Evolutionary conservation across 2,888 invertebrate species (phyloP).

Genomic region (Pseudococcus jackbeardsleyi): DNA sequence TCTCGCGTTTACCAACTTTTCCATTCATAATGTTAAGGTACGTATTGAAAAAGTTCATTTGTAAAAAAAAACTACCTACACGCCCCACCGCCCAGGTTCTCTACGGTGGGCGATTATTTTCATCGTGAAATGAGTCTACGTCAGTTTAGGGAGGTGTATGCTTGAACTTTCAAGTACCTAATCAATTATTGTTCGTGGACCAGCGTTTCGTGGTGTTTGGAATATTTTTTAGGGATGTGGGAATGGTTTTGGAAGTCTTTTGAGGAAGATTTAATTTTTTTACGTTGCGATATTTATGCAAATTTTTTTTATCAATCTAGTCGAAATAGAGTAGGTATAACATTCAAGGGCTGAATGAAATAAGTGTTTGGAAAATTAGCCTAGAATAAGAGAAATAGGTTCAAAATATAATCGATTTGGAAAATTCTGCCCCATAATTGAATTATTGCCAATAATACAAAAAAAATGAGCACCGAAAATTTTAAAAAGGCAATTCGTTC

Average conservation of each 20-base stretch:
- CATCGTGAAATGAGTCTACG: not conserved
- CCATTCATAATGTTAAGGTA: conserved; percentile 45
- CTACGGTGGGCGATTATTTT: not conserved
- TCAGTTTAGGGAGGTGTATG: not conserved
- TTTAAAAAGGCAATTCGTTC: not conserved
- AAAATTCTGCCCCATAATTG: too few relatives aligned
- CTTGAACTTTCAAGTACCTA: not conserved
- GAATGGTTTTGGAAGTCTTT: not conserved
- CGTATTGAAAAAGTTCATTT: conserved; percentile 34
- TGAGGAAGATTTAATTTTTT: not conserved
- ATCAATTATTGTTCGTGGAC: not conserved
- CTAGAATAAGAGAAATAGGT: too few relatives aligned
- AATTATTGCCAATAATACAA: too few relatives aligned
- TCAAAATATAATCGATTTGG: too few relatives aligned
- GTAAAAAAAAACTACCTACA: not conserved
- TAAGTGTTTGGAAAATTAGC: too few relatives aligned
- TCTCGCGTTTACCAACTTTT: conserved; percentile 34
- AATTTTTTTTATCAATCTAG: too few relatives aligned
- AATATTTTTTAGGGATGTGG: not conserved
- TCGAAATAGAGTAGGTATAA: too few relatives aligned
- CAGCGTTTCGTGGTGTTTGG: not conserved
- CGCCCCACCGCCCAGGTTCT: not conserved
- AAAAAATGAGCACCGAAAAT: too few relatives aligned
- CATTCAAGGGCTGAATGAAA: too few relatives aligned
- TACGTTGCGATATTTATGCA: too few relatives aligned